Evolutionary conservation across 2,797 vertebrate species (phyloP).

Genomic region (Enteromius unitaeniatus): DNA sequence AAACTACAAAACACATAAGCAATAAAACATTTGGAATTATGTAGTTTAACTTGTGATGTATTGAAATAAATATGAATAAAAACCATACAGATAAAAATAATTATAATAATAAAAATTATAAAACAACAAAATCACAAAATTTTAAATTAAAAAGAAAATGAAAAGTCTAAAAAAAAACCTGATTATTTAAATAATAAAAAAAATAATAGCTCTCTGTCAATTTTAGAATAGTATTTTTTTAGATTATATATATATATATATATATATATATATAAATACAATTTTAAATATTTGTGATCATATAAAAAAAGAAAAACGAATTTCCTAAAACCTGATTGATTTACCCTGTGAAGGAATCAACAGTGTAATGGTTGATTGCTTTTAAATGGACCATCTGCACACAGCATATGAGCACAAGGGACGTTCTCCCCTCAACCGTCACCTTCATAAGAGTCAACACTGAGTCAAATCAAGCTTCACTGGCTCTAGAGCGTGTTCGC

Average conservation of each 20-base stretch:
- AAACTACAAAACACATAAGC: background rate
- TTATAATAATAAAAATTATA: too few species aligned
- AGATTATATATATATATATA: too few species aligned
- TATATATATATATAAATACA: too few species aligned
- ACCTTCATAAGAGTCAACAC: slow-evolving; percentile 18
- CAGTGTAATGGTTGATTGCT: slow-evolving; percentile 7
- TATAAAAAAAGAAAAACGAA: background rate
- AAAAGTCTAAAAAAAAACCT: background rate
- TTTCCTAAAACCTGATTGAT: background rate
- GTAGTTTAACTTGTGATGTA: background rate
- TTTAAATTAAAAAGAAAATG: background rate
- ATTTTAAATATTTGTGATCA: too few species aligned
- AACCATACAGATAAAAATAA: background rate
- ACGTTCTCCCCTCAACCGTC: slow-evolving; percentile 21
- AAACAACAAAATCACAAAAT: background rate
- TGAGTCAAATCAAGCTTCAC: slow-evolving; percentile 20
- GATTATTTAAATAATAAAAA: background rate
- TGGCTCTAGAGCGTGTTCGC: background rate
- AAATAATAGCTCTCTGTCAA: background rate
- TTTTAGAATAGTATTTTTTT: too few species aligned
- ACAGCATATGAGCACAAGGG: slow-evolving; percentile 13
- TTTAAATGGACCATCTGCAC: slow-evolving; percentile 41
- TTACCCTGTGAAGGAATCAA: background rate
- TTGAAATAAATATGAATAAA: background rate
- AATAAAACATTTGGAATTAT: background rate